Evolutionary conservation across 2,888 invertebrate species (phyloP).

Genomic region (Leptinotarsa tumamoca): DNA sequence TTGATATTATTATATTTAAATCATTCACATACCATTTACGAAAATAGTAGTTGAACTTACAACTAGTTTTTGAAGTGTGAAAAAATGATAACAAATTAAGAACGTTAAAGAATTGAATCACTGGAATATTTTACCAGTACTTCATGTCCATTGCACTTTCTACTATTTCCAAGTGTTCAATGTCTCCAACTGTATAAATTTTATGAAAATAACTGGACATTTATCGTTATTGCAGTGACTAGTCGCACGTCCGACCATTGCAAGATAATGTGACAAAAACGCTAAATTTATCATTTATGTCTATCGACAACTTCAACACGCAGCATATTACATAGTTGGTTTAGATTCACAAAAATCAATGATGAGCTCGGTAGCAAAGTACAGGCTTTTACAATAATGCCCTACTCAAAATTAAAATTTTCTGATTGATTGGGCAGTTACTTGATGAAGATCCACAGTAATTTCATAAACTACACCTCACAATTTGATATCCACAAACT

Average conservation of each 20-base stretch:
- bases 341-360: too few relatives aligned
- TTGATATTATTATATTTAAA: conserved; percentile 18
- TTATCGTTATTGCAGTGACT: neutral
- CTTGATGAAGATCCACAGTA: too few relatives aligned
- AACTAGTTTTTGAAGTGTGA: conserved; percentile 24
- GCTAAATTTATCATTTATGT: too few relatives aligned
- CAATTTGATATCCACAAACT: too few relatives aligned
- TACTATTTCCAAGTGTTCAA: conserved; percentile 28
- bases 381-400: too few relatives aligned
- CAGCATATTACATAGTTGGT: too few relatives aligned
- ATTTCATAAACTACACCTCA: too few relatives aligned
- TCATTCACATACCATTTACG: neutral
- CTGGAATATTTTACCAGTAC: conserved; percentile 47
- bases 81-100: conserved; percentile 36
- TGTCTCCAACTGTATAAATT: conserved; percentile 32
- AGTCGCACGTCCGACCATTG: neutral
- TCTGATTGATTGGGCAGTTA: too few relatives aligned
- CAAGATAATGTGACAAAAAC: too few relatives aligned
- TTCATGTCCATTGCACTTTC: conserved; percentile 59
- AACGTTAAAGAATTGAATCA: conserved; percentile 35
- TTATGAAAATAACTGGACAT: neutral
- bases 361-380: too few relatives aligned
- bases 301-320: too few relatives aligned
- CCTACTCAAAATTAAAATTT: too few relatives aligned
- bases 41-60: neutral